These are phyloP conservation scores for Hirtodrosophila confusa DNA, from an alignment of 2,888 invertebrate species.

Conservation along the genomic window DNA sequence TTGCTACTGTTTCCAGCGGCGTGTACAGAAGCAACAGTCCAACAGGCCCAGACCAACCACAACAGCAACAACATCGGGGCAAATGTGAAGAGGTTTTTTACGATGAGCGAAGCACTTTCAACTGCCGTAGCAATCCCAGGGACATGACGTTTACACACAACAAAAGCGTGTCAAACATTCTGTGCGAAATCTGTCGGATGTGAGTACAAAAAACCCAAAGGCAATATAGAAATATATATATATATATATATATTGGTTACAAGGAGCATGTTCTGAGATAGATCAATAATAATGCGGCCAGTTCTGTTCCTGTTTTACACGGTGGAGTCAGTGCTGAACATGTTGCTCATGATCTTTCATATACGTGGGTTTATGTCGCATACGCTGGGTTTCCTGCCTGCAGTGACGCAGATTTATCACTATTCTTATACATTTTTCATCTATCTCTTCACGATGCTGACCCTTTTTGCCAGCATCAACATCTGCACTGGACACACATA, in stretches of 20 bases:
- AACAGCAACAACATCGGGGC: slow-evolving; percentile 47
- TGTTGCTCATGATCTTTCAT: slow-evolving; percentile 33
- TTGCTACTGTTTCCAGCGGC: slow-evolving; percentile 71
- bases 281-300: slow-evolving; percentile 30
- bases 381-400: background rate
- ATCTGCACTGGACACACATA: slow-evolving; percentile 40
- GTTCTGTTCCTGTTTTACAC: slow-evolving; percentile 52
- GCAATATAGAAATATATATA: slow-evolving; percentile 3
- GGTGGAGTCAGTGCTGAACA: slow-evolving; percentile 29
- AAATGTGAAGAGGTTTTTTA: slow-evolving; percentile 65
- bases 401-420: background rate
- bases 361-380: slow-evolving; percentile 28
- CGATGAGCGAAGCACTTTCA: slow-evolving; percentile 67
- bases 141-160: slow-evolving; percentile 42
- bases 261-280: background rate
- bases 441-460: slow-evolving; percentile 32
- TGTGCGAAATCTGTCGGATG: slow-evolving; percentile 45
- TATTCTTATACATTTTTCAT: slow-evolving; percentile 16
- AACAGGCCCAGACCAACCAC: slow-evolving; percentile 18
- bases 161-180: slow-evolving; percentile 69
- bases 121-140: slow-evolving; percentile 45
- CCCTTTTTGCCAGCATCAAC: slow-evolving; percentile 48
- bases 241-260: background rate
- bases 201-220: background rate
- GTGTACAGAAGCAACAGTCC: slow-evolving; percentile 36